Evolutionary conservation across 2,888 invertebrate species (phyloP), one percentile per base, ranked within the genome.

Genomic region (Candidula unifasciata): DNA sequence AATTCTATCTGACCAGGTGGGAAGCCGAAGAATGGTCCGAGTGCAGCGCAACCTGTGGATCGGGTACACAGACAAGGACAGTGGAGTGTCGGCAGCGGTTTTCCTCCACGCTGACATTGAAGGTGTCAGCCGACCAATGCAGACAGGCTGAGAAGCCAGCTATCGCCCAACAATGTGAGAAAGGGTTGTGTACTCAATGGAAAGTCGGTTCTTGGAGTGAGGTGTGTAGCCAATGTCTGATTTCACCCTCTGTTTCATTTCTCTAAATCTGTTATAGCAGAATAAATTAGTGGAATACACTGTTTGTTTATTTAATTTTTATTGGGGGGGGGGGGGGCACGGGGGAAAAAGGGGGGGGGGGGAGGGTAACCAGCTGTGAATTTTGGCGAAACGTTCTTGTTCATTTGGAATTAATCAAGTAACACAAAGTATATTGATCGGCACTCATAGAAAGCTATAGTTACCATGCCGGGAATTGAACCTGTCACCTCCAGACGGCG

Each of bases 11-110:
- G n/a, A 27, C 24, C 89, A 96, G 96, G 86, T 98, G 97, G 97
- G 95, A 96, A 81, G 95, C 96, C 0, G 95, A 95, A 1, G 95
- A 96, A 24, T 98, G 97, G 97, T 95, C 96, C 30, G 95, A 96
- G 0, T 98, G 98, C 90, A 96, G 96, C 24, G 95, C 94, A n/a
- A 95, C 95, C 0, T 97, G 98, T 92, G 96, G 96, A 0, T 95
- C 96, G 24, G 97, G 97, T 0, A 95, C 95, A 24, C 96, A 96
- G 90, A 96, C 95, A 0, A 95, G 97, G 83, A 95, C 96, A 66
- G 95, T 97, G 27, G 96, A 96, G 86, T 98, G 97, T 93, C 96
- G 95, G 83, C 96, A 96, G 90, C 94, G 95, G 87, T 93, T 95
- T 80, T 95, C 95, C 33, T 92, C 94, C 0, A 94, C 94, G 79